Base-by-base conservation (phyloP, 2,888 invertebrate genomes). In the Caprella mutica region DNA sequence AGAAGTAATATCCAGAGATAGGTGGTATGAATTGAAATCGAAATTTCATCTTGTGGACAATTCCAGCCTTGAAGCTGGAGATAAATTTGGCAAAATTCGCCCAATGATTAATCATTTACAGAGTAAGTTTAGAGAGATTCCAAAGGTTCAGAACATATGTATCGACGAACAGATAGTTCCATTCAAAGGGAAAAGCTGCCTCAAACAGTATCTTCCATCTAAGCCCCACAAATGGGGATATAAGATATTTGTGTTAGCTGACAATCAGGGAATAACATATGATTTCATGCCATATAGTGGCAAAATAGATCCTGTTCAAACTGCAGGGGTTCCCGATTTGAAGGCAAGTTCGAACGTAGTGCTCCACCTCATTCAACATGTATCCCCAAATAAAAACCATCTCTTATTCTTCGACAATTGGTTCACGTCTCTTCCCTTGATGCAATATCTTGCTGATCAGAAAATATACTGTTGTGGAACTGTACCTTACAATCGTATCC, bases 81-180 rank as follows among this genome's bases (percentile, higher is more conserved):
- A 48, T 30, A 48, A 29, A 48, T 30, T 53, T 27, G 24, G n/a
- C 17, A 42, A 53, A 12, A 19, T 42, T 19, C n/a, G 39, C 5
- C 52, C 52, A 39, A 24, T 52, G 27, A 40, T 52, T 23, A 21
- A 3, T 19, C 52, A 52, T 9, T 2, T 52, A 1, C 26, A 21
- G 27, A n/a, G 21, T 12, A 39, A 39, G 30, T 52, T 52, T 27
- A 52, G 27, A n/a, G 5, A 52, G 9, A 39, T 52, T 14, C 39
- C 52, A 14, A 52, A 21, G 39, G 14, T 23, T 5, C 42, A 30
- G 27, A 26, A 29, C 4, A 8, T 54, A 2, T 54, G 27, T 30
- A 54, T 54, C n/a, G 54, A 46, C 29, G 54, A 54, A 29, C 54
- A 54, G 21, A 8, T 54, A 2, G 43, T 54, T 8, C 54, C 43